Evolutionary conservation across 53 echinoderm and acorn worm genomes (phyloP).

Genomic region (Temnopleurus reevesii): DNA sequence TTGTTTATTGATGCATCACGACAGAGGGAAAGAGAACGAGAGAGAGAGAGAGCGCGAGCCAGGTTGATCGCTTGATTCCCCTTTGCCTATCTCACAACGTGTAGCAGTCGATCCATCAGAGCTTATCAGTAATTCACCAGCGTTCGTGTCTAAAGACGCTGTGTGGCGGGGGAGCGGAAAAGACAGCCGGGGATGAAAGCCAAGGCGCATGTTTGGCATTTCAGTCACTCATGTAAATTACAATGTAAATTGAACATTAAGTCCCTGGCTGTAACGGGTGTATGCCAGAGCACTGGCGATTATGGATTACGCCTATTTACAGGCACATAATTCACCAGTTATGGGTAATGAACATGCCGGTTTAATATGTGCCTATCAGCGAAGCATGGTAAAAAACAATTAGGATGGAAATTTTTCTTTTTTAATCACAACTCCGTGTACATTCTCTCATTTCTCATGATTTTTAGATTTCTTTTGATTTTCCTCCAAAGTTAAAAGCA

Average conservation of each 20-base stretch:
- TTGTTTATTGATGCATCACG: constrained; percentile 39
- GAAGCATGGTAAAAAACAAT: not conserved
- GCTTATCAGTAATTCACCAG: constrained; percentile 46
- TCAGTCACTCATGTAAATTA: constrained; percentile 46
- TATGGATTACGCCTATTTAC: constrained; percentile 5
- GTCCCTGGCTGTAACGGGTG: not conserved
- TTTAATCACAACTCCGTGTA: too few relatives aligned
- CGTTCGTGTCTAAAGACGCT: not conserved
- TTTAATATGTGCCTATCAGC: not conserved
- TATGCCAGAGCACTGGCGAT: not conserved
- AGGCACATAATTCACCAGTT: not conserved
- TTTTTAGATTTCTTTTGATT: too few relatives aligned
- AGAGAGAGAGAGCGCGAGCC: constrained; percentile 10
- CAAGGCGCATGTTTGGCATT: constrained; percentile 43
- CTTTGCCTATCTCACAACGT: not conserved
- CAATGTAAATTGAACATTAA: constrained; percentile 36
- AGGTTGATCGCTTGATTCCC: constrained; percentile 43
- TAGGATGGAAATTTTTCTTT: constrained; percentile 7
- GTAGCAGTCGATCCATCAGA: constrained; percentile 12
- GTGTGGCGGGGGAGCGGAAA: not conserved
- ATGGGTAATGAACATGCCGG: not conserved
- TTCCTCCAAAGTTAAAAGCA: too few relatives aligned
- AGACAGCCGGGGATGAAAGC: constrained; percentile 4
- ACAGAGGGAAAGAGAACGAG: too few relatives aligned
- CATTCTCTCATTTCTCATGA: too few relatives aligned